Evolutionary conservation across 2,113 vertebrate genomes (phyloP), one percentile per base, ranked within the genome.

Genomic region (Silurus meridionalis): DNA sequence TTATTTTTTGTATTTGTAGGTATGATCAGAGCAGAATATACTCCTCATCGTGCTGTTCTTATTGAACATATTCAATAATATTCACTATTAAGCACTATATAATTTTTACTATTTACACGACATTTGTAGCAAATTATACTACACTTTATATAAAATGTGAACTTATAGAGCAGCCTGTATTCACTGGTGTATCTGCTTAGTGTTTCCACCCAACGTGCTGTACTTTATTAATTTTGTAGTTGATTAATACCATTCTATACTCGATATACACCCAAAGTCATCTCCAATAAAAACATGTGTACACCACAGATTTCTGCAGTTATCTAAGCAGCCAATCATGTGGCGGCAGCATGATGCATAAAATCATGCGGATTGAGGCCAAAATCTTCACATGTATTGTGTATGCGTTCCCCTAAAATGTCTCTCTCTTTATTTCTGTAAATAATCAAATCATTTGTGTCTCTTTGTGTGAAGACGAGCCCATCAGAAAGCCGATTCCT

Each of bases 401-500:
- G 8, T 77, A 8, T 64, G 6, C 58, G 25, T 17, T 3, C 5
- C 23, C 21, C 53, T 23, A 5, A 28, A 28, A 67, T 4, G 21
- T 28, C 14, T 71, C 15, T 71, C 28, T 71, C 2, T 14, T 71
- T 71, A 19, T 71, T 46, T 71, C 37, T 21, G 37, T 1, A 37
- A 69, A 69, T 67, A 37, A 67, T 37, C 8, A 19, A 52, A n/a
- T 23, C 2, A 10, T 28, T 66, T 15, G 23, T 28, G 9, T 53
- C 3, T 14, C 48, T 10, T 21, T 50, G 0, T 23, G 6, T 91
- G 75, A 85, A 91, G 98, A 97, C 57, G 97, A 97, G 90, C 94
- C 96, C 5, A 83, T 94, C 78, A 97, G 95, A 92, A 98, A 96
- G 90, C 97, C 97, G 0, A 7, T 97, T 86, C 97, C 97, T 11